Percentiles rank a stretch among this genome's conserved stretches.
These are phyloP conservation scores for Neosilurus hyrtlii DNA, from an alignment of 2,797 vertebrate genomes.

Conservation along the genomic window DNA sequence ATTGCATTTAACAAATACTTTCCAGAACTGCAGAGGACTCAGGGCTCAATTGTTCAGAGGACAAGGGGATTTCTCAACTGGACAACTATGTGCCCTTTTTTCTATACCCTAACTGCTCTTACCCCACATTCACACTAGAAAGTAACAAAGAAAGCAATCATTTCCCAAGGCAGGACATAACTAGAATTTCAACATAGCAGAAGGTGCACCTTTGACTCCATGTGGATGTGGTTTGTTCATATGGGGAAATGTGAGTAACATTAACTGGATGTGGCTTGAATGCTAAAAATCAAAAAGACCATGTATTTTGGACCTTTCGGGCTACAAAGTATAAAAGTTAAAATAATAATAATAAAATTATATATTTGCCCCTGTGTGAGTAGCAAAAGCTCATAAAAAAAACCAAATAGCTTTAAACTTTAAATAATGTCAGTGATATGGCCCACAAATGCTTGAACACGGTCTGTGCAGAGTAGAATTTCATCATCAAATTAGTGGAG, in stretches of 20 bases:
- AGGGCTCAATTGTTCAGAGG: slow-evolving; percentile 28
- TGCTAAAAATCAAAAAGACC: not conserved
- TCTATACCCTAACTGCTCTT: not conserved
- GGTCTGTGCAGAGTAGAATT: too few relatives aligned
- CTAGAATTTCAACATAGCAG: not conserved
- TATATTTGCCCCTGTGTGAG: not conserved
- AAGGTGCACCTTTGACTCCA: not conserved
- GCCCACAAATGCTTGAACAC: too few relatives aligned
- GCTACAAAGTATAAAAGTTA: too few relatives aligned
- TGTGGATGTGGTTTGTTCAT: not conserved
- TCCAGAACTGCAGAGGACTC: slow-evolving; percentile 39
- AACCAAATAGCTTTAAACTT: not conserved
- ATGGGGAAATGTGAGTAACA: not conserved
- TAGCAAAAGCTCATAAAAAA: not conserved
- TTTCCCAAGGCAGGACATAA: not conserved
- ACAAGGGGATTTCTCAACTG: slow-evolving; percentile 16
- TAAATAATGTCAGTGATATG: too few relatives aligned
- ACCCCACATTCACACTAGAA: slow-evolving; percentile 12
- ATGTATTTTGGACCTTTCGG: not conserved
- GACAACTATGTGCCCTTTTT: not conserved
- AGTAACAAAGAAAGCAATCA: not conserved
- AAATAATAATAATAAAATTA: too few relatives aligned
- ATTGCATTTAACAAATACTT: slow-evolving; percentile 55
- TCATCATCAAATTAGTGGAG: too few relatives aligned
- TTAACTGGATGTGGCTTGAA: not conserved